Evolutionary conservation across 2,113 vertebrate species (phyloP), one percentile per base, ranked within the genome.

Genomic region (Erythrocercus mccallii): DNA sequence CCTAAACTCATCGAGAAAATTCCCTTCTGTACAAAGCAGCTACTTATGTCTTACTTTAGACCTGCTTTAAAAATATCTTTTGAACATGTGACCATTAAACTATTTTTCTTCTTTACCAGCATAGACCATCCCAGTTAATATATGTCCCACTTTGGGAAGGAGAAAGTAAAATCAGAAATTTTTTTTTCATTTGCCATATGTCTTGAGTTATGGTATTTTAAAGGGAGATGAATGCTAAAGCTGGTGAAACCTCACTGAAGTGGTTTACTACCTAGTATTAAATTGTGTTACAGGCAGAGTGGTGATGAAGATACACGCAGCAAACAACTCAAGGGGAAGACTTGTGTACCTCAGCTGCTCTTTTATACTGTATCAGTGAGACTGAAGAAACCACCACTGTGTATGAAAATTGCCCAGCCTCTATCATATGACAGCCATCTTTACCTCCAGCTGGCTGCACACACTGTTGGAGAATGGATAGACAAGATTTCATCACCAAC

Each of bases 381-480:
- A 73, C 1, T 57, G 57, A 80, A 78, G 50, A 48, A 83, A 35
- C 4, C 65, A 23, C 28, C 9, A 24, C 11, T 42, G 15, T 12
- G 10, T 50, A 37, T 81, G 57, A 83, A 74, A 80, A 84, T 10
- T 47, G 33, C 60, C 30, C 60, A 38, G 13, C 30, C 81, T 37
- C 13, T 16, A 2, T 48, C 0, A 0, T 40, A 23, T 69, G 54
- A 40, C 45, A 69, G 5, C 40, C 40, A 44, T 58, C 38, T 84
- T 81, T 57, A 88, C 51, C 60, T 92, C 48, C 72, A 68, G 24
- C 56, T 68, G 64, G 6, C 38, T 51, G 23, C 1, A 6, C 0
- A 3, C 19, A 48, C 42, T 44, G 14, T 81, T 88, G 53, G 68
- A 81, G 22, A 79, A 31, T 2, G 17, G 57, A 48, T 71, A 64